Evolutionary conservation across 2,113 vertebrate species (phyloP).

Genomic region (Scomber colias): DNA sequence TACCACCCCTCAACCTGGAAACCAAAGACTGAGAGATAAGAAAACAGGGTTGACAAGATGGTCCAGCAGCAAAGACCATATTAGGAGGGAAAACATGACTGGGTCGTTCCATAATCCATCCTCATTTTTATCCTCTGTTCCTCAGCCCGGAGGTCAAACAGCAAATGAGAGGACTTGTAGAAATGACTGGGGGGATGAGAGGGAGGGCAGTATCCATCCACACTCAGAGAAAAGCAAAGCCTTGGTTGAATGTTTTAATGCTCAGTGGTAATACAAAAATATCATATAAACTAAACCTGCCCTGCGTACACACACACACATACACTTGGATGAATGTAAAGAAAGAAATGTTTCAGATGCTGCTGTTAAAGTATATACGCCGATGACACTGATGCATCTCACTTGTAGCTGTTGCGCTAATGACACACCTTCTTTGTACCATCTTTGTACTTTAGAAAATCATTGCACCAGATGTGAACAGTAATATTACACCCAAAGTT

Average conservation of each 20-base stretch:
- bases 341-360: constrained; percentile 71
- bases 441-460: constrained; percentile 69
- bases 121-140: constrained; percentile 54
- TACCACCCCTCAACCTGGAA: constrained; percentile 95
- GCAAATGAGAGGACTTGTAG: constrained; percentile 50
- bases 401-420: constrained; percentile 59
- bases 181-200: constrained; percentile 21
- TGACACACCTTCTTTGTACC: constrained; percentile 61
- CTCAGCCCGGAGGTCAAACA: constrained; percentile 39
- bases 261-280: constrained; percentile 67
- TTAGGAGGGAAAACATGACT: constrained; percentile 53
- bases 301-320: constrained; percentile 55
- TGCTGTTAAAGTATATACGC: constrained; percentile 74
- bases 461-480: constrained; percentile 67
- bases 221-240: constrained; percentile 25
- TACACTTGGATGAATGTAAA: constrained; percentile 80
- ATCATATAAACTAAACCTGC: constrained; percentile 66
- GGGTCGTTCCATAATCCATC: constrained; percentile 63
- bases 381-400: constrained; percentile 67
- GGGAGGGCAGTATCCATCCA: constrained; percentile 12
- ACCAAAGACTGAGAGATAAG: constrained; percentile 93
- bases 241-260: constrained; percentile 71
- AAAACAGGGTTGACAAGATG: constrained; percentile 19
- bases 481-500: constrained; percentile 64
- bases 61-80: constrained; percentile 23